These are phyloP conservation scores for Chelonoidis abingdonii DNA, from an alignment of 2,113 vertebrate genomes.

Conservation along the genomic window DNA sequence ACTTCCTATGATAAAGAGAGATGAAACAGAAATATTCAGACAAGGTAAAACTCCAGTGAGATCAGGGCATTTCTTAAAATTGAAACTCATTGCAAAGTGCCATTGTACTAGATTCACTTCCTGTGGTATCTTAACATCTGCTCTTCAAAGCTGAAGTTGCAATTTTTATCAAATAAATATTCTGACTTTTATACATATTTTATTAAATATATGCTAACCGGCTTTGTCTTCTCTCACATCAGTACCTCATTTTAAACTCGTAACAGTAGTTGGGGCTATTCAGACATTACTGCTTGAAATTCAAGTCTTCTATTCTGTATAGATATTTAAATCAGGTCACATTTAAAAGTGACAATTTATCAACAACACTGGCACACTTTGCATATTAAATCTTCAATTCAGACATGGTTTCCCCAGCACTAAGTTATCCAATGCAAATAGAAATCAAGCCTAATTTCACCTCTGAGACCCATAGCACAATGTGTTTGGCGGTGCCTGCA, in stretches of 20 bases:
- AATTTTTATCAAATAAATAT: background rate
- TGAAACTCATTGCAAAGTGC: background rate
- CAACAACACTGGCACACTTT: background rate
- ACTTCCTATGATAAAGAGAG: background rate
- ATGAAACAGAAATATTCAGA: background rate
- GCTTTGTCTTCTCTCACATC: background rate
- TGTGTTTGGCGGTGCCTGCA: background rate
- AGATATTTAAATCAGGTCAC: background rate
- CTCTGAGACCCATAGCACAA: background rate
- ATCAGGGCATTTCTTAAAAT: background rate
- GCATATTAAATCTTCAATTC: background rate
- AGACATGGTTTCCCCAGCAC: background rate
- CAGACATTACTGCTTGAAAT: background rate
- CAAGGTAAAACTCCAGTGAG: background rate
- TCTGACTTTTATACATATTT: background rate
- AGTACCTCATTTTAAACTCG: background rate
- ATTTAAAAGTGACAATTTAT: background rate
- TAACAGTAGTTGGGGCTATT: background rate
- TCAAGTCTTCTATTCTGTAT: background rate
- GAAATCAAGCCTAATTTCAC: background rate
- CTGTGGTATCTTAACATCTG: background rate
- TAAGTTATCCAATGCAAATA: background rate
- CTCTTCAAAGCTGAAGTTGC: background rate
- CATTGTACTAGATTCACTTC: background rate
- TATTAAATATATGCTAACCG: background rate